phyloP scores from a whole-genome alignment of 2,113 vertebrate species.

The Motacilla alba region DNA sequence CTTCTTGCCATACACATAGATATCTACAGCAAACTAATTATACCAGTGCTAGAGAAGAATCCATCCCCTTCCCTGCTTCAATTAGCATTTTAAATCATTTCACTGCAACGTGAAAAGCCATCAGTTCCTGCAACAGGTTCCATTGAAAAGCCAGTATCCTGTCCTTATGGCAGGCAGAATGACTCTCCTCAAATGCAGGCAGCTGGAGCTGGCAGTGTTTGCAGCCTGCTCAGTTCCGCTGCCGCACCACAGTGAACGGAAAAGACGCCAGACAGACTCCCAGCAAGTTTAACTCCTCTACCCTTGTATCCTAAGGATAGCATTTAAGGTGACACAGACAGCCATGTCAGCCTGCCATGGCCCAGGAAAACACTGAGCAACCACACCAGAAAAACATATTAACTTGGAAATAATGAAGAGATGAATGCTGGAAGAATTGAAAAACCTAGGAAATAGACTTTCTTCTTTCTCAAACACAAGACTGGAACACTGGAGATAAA shows the following conservation, averaged over 20 bases:
- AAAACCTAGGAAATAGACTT: background rate
- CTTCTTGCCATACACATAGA: background rate
- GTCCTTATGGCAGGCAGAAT: background rate
- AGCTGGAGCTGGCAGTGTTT: background rate
- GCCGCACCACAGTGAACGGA: rapidly evolving
- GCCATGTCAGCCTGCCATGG: background rate
- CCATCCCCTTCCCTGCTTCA: background rate
- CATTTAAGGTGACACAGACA: background rate
- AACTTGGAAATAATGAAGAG: background rate
- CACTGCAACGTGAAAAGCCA: background rate
- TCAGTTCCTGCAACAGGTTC: background rate
- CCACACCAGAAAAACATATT: background rate
- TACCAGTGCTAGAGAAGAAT: background rate
- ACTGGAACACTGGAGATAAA: background rate
- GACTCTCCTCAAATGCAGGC: background rate
- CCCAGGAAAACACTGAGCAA: background rate
- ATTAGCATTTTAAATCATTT: background rate
- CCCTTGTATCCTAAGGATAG: background rate
- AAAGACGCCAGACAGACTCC: background rate
- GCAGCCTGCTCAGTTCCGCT: background rate
- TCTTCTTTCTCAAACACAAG: background rate
- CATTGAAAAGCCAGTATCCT: background rate
- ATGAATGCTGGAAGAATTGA: background rate
- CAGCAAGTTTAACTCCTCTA: background rate
- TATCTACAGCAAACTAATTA: background rate